Evolutionary conservation across 2,113 vertebrate species (phyloP).

Genomic region (Bambusicola thoracicus): DNA sequence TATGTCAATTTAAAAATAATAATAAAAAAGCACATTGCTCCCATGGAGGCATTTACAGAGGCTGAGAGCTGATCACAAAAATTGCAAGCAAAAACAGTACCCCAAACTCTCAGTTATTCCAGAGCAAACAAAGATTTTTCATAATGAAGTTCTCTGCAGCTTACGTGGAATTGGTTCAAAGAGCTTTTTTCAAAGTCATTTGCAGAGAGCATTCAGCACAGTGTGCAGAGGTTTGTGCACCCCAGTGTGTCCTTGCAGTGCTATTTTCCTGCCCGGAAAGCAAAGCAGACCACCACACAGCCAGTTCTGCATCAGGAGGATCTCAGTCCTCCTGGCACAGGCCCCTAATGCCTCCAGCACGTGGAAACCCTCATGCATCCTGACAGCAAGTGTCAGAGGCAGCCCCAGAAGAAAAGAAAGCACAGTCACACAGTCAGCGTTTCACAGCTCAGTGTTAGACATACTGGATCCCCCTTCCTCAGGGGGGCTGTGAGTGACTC

Average conservation of each 20-base stretch:
- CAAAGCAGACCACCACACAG: background rate
- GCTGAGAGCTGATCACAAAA: background rate
- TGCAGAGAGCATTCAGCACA: background rate
- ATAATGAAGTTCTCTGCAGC: background rate
- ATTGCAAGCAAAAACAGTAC: background rate
- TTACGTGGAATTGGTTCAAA: background rate
- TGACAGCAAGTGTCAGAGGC: background rate
- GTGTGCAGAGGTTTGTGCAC: background rate
- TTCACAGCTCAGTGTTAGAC: background rate
- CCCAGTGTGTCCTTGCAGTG: rapidly evolving
- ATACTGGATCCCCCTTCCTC: background rate
- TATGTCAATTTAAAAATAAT: rapidly evolving
- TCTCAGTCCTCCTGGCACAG: background rate
- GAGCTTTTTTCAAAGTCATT: background rate
- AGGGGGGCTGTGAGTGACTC: rapidly evolving
- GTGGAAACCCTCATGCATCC: background rate
- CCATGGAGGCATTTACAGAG: background rate
- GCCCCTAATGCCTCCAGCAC: background rate
- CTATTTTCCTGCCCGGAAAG: background rate
- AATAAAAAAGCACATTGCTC: background rate
- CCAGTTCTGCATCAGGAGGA: background rate
- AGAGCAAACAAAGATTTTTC: background rate
- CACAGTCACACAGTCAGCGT: background rate
- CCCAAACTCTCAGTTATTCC: background rate
- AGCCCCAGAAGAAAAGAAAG: background rate